Percentiles rank a stretch among this genome's conserved stretches.
These are phyloP conservation scores for Chlamydotis undulata DNA, from an alignment of 2,113 vertebrate species.

Conservation along the genomic window DNA sequence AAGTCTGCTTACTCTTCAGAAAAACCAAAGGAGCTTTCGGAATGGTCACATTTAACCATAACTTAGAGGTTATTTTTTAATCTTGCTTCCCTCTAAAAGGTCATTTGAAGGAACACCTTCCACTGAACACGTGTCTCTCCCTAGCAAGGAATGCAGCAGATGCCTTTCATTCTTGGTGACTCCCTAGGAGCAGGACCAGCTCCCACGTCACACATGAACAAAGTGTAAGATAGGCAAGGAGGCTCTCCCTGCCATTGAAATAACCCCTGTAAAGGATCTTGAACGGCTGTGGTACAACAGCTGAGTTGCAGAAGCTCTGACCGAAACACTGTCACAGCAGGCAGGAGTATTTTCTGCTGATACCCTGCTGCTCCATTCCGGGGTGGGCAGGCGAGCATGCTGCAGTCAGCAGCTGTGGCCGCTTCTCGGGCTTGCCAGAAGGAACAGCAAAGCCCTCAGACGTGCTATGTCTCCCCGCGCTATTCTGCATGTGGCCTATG, in stretches of 20 bases:
- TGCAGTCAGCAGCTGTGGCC: background rate
- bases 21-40: background rate
- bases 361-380: fast-evolving
- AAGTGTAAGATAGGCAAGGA: background rate
- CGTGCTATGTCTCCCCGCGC: fast-evolving
- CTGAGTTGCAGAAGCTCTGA: background rate
- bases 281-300: background rate
- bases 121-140: background rate
- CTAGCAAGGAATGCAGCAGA: background rate
- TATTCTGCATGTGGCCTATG: fast-evolving
- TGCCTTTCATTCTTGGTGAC: background rate
- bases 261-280: background rate
- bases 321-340: background rate
- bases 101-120: slow-evolving; percentile 15
- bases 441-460: background rate
- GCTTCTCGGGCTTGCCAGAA: background rate
- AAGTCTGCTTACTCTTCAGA: slow-evolving; percentile 57
- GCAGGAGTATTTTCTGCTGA: background rate
- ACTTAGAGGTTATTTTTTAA: slow-evolving; percentile 14
- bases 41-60: background rate
- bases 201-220: background rate
- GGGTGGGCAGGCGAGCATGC: background rate
- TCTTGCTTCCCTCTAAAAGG: slow-evolving; percentile 16
- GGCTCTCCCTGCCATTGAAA: background rate
- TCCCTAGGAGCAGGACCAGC: background rate